Conservation (phyloP, 2,888 invertebrate genomes). For the Tenthredo amoena region DNA sequence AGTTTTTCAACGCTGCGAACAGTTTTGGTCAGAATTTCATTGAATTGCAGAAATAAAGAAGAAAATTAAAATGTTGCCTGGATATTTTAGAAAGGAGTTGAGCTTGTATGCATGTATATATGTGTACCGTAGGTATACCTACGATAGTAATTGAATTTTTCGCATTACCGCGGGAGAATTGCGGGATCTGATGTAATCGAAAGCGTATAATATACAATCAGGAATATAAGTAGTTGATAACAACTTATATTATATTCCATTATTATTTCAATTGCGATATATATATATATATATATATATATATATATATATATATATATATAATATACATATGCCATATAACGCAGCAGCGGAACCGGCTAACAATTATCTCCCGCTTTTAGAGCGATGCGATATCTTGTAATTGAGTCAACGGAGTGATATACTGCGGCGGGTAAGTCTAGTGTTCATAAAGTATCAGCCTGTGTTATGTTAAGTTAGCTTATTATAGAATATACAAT, state of each 20-base stretch:
- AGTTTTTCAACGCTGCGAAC: no score
- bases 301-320: background rate
- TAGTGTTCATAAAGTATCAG: slow-evolving; percentile 28
- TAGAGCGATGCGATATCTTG: slow-evolving; percentile 19
- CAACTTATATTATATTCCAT: background rate
- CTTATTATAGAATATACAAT: slow-evolving; percentile 1
- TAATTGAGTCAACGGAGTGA: slow-evolving; percentile 7
- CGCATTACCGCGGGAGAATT: background rate
- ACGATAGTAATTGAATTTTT: background rate
- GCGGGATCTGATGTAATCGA: background rate
- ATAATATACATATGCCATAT: background rate
- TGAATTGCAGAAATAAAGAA: no score
- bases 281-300: background rate
- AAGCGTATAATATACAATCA: background rate
- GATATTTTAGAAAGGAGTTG: background rate
- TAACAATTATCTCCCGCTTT: slow-evolving; percentile 12
- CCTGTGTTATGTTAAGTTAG: slow-evolving; percentile 17
- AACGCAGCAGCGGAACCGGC: background rate
- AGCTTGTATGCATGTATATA: background rate
- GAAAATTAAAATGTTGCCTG: no score
- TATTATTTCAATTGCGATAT: slow-evolving; percentile 4
- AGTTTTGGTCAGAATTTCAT: no score
- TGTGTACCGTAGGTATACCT: background rate
- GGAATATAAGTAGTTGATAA: background rate
- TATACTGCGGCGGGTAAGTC: slow-evolving; percentile 13